Conservation (phyloP, 2,888 invertebrate species). For the Teleiodes luculella region DNA sequence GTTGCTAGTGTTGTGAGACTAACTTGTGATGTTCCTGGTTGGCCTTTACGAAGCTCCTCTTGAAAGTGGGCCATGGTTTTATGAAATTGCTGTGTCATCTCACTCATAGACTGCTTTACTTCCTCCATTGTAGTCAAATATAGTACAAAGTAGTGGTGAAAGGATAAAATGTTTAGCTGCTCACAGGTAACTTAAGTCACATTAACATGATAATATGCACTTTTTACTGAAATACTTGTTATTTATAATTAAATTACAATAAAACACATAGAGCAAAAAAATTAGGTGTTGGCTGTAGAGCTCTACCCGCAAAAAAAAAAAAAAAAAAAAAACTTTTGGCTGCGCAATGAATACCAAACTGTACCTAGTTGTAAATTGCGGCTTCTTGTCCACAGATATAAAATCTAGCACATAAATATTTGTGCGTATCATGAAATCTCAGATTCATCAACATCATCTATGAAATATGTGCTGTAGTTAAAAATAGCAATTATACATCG, state of each 20-base stretch:
- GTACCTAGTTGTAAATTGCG: no score
- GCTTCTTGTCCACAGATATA: no score
- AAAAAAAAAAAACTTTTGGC: no score
- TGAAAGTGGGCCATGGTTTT: neutral
- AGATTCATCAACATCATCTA: neutral
- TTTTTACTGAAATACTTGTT: neutral
- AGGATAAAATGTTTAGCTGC: neutral
- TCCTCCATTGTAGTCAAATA: neutral
- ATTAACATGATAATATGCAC: neutral
- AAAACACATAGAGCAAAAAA: neutral
- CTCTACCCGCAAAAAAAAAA: neutral
- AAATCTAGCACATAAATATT: neutral
- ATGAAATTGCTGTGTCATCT: neutral
- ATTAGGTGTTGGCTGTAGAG: neutral
- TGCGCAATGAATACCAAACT: no score
- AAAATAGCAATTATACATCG: constrained; percentile 7
- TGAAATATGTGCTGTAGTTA: constrained; percentile 3
- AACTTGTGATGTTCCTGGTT: neutral
- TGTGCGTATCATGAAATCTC: neutral
- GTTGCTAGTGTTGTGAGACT: neutral
- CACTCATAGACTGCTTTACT: neutral
- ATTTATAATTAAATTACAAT: neutral
- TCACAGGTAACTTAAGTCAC: neutral
- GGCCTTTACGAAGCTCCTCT: neutral
- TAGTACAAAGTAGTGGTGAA: neutral